Base-by-base conservation (phyloP, 2,888 invertebrate genomes). In the Erannis defoliaria region DNA sequence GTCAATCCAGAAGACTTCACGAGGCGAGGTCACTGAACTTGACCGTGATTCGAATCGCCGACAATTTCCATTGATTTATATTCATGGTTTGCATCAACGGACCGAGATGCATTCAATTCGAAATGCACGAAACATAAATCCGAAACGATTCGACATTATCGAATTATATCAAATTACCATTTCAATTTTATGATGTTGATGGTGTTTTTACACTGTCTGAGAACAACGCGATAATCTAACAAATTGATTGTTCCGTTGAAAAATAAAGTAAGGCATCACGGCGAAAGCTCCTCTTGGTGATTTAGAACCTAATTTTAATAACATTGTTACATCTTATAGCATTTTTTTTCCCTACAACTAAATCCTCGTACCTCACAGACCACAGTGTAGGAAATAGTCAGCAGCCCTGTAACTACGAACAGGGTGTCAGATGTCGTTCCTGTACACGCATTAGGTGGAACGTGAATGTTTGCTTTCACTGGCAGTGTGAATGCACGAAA, bases 391-490 rank as follows among this genome's bases (percentile, higher is more conserved):
- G 9, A 16, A 42, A 6, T 5, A 40, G 59, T 54, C 0, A 14
- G 19, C n/a, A 69, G 72, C 67, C 72, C 66, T 74, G 79, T 75
- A 71, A 74, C 78, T 84, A 85, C 85, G 83, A 83, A 80, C 84
- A 82, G 79, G 85, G 88, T 90, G 85, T 92, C 91, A 84, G 81
- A 87, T 91, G 83, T 85, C 89, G 75, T 71, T 80, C 78, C 78
- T 76, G 50, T 79, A 83, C 85, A 80, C 80, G 86, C 87, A 84
- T 85, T 84, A 86, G 85, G 83, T 85, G 85, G 82, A 86, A 86
- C 88, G 88, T 74, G 79, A 78, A 77, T 81, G 86, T 90, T 86
- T 86, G 90, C 90, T 92, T 90, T 91, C 91, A 85, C 90, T 86
- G 78, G 66, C 77, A 74, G 78, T 80, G 78, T 85, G 83, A 85